Percentiles rank a stretch among this genome's conserved stretches.
Evolutionary conservation across 2,888 invertebrate species (phyloP).

Genomic region (Rosalia funebris): DNA sequence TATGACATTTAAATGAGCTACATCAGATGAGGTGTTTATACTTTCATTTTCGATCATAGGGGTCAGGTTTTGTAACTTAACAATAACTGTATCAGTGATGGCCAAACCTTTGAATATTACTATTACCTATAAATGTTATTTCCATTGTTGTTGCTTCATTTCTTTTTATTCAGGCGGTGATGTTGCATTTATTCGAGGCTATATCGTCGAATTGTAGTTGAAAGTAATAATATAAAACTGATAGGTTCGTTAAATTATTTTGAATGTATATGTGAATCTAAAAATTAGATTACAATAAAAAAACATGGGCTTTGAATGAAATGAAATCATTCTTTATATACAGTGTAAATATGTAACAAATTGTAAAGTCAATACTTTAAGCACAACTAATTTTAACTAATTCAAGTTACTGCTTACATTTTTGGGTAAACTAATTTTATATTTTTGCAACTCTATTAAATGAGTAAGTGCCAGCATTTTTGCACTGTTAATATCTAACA

Average conservation of each 20-base stretch:
- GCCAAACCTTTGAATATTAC: conserved; percentile 12
- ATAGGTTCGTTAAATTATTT: neutral
- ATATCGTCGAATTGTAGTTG: neutral
- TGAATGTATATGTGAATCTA: too few relatives aligned
- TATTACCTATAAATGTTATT: conserved; percentile 7
- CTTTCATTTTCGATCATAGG: conserved; percentile 25
- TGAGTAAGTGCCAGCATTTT: too few relatives aligned
- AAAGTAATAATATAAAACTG: neutral
- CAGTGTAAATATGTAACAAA: too few relatives aligned
- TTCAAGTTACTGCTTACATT: too few relatives aligned
- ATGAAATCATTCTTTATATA: too few relatives aligned
- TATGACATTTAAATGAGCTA: conserved; percentile 20
- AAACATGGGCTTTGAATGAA: too few relatives aligned
- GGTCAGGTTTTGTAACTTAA: conserved; percentile 14
- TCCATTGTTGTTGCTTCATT: conserved; percentile 10
- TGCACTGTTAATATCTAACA: too few relatives aligned
- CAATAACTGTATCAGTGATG: conserved; percentile 21
- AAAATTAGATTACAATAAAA: too few relatives aligned
- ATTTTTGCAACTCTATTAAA: too few relatives aligned
- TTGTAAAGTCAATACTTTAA: too few relatives aligned
- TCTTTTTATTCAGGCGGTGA: conserved; percentile 11
- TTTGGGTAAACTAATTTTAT: too few relatives aligned
- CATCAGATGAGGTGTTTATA: conserved; percentile 21
- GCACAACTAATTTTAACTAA: too few relatives aligned
- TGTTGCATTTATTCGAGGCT: conserved; percentile 15